Evolutionary conservation across 2,888 invertebrate genomes (phyloP).

Genomic region (Lasioglossum villosulum): DNA sequence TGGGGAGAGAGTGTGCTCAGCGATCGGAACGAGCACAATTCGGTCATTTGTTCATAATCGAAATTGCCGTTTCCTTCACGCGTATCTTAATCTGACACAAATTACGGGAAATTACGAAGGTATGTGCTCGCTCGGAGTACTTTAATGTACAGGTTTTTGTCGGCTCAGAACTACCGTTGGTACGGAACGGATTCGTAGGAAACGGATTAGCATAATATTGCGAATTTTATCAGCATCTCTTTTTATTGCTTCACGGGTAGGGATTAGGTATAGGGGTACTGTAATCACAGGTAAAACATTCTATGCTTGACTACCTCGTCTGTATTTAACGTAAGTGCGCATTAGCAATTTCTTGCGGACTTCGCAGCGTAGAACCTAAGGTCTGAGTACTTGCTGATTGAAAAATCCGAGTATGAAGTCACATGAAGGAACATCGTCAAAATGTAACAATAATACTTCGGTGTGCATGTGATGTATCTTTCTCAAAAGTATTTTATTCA

Average conservation of each 20-base stretch:
- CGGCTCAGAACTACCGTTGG: too few species aligned
- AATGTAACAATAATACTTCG: background rate
- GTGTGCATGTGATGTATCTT: background rate
- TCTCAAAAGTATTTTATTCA: too few species aligned
- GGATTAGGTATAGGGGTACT: background rate
- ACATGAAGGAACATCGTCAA: background rate
- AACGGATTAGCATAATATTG: background rate
- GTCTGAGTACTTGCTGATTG: background rate
- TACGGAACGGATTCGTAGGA: background rate
- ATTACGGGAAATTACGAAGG: slow-evolving; percentile 23
- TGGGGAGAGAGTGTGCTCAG: slow-evolving; percentile 75
- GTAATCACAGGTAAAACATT: background rate
- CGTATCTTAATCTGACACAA: slow-evolving; percentile 50
- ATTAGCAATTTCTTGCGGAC: background rate
- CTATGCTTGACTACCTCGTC: background rate
- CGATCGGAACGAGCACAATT: slow-evolving; percentile 74
- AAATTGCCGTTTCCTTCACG: slow-evolving; percentile 74
- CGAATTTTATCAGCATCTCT: background rate
- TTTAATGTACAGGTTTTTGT: background rate
- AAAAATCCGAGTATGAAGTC: background rate
- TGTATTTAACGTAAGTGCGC: background rate
- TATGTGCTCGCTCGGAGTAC: background rate
- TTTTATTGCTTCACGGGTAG: background rate
- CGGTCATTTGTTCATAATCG: slow-evolving; percentile 75
- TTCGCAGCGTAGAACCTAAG: background rate